A percentile compares a stretch with the other conserved stretches of the same genome.
Evolutionary conservation across 2,113 vertebrate species (phyloP).

Genomic region (Chloroceryle aenea): DNA sequence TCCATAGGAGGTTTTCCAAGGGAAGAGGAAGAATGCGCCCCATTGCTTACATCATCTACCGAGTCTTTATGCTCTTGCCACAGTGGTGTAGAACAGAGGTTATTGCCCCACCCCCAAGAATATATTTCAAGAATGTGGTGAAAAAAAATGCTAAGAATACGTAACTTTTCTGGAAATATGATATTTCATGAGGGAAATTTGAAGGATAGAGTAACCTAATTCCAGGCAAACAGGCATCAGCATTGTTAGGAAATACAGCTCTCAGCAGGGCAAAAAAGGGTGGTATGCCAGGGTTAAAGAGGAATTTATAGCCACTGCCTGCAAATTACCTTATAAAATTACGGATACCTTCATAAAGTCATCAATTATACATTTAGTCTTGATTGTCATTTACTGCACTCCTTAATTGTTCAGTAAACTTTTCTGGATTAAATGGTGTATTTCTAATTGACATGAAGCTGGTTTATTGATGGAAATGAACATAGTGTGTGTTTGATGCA

Average conservation of each 20-base stretch:
- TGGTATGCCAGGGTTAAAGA: slow-evolving; percentile 2
- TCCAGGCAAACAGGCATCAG: slow-evolving; percentile 30
- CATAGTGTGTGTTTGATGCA: neutral
- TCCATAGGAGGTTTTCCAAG: neutral
- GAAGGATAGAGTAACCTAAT: slow-evolving; percentile 7
- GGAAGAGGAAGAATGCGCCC: neutral
- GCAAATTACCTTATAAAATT: slow-evolving; percentile 62
- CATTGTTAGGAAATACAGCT: slow-evolving; percentile 55
- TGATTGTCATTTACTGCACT: slow-evolving; percentile 53
- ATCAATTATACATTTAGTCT: slow-evolving; percentile 34
- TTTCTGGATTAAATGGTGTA: slow-evolving; percentile 25
- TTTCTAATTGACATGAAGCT: slow-evolving; percentile 23
- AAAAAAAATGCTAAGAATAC: neutral
- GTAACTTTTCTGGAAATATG: slow-evolving; percentile 28
- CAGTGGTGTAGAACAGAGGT: neutral
- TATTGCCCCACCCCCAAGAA: neutral
- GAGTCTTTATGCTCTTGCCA: neutral
- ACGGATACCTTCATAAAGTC: slow-evolving; percentile 41
- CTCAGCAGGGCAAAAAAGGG: slow-evolving; percentile 43
- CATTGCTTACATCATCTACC: neutral
- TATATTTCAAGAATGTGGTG: slow-evolving; percentile 11
- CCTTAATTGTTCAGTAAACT: slow-evolving; percentile 55
- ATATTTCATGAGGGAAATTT: slow-evolving; percentile 35
- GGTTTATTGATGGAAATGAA: slow-evolving; percentile 24
- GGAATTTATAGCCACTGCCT: slow-evolving; percentile 43